Base-by-base conservation (phyloP, 2,113 vertebrate species). In the Ctenomys sociabilis region DNA sequence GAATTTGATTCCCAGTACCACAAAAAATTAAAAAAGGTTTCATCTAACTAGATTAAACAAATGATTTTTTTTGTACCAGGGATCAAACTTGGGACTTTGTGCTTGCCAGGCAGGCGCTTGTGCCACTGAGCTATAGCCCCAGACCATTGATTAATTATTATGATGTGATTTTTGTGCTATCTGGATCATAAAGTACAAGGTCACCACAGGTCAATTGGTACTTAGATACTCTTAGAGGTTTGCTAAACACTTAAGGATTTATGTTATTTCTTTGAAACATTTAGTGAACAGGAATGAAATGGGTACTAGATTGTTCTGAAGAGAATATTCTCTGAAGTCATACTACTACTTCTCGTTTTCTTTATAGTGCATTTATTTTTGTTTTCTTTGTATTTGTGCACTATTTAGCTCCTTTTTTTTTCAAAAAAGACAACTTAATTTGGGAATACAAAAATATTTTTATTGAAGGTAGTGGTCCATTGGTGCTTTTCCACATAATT, bases 371-470 rank as follows among this genome's bases (percentile, higher is more conserved):
- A 30, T 83, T 73, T n/a, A 5, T 6, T 90, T 93, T 80, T 40
- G 35, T 21, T 78, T 97, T 92, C 78, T 94, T 94, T 91, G 54
- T 80, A 94, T 93, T 96, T n/a, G 77, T 49, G 72, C 66, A 54
- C 40, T 49, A 37, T 72, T 85, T 78, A 35, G 52, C 54, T 89
- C 16, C 17, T 57, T 57, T 3, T 45, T 88, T n/a, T 80, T 80
- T 52, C 35, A 17, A 85, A 91, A 95, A 83, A 54, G 49, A 57
- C 26, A 54, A 57, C 26, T 73, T 26, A 37, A 28, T 72, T 83
- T 77, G 66, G 30, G 40, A 91, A 83, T 75, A 77, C 37, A 82
- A 57, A 57, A 24, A 26, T 37, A 54, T n/a, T 77, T 88, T 63
- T 28, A 57, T 43, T 66, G 14, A 52, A 81, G 14, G 0, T 81